Base-by-base conservation (phyloP, 2,797 vertebrate species). In the Odontamblyopus lacepedii region DNA sequence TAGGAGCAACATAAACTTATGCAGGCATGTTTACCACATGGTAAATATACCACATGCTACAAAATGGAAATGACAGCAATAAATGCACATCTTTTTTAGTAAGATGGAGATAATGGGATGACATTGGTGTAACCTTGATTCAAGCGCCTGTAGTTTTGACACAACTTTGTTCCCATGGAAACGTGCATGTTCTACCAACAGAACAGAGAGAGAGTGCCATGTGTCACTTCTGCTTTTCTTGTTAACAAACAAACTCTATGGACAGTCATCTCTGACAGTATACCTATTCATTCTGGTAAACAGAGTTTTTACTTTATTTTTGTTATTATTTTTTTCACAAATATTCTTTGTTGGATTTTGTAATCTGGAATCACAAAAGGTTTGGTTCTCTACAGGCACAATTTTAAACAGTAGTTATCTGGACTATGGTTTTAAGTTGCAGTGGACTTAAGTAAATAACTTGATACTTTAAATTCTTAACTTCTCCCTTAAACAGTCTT, bases 41-140 rank as follows among this genome's bases (percentile, higher is more conserved):
- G 38, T 41, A 41, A 41, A 41, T 48, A 48, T 4, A 13, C 44
- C 2, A 32, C 5, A 32, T 8, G 16, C 12, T 15, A 16, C 13
- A 32, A 32, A 61, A 61, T 7, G 15, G 18, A 61, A 15, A 27
- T 61, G 27, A 16, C 13, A 27, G 7, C 13, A 32, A 18, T 13
- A 15, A 4, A 48, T 18, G 59, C 59, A 57, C 4, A n/a, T 26
- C n/a, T 60, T 60, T 9, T 62, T 62, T 8, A 38, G 16, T 32
- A 38, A 63, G 61, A 11, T 38, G 16, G 18, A 63, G 32, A 63
- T 35, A 38, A 63, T 15, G 35, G 19, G 35, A 23, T 41, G n/a
- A 19, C 30, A 63, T 41, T 63, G 38, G n/a, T 63, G 4, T 26
- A 63, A 63, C 62, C 62, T 63, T 63, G 35, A 35, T 63, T 15